Evolutionary conservation across 2,113 vertebrate genomes (phyloP).

Genomic region (Mus spicilegus): DNA sequence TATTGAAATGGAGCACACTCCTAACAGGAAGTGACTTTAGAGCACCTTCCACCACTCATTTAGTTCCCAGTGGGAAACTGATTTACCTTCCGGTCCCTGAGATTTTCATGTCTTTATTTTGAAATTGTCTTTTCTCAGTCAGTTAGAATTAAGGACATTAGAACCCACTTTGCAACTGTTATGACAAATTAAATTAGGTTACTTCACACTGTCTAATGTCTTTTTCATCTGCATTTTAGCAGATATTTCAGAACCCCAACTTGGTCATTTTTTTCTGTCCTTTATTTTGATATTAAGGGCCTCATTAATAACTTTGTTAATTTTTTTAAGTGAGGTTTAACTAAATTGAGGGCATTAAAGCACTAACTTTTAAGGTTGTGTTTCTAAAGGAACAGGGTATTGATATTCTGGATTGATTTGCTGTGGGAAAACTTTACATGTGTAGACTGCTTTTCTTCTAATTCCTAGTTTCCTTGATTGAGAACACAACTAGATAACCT

Average conservation of each 20-base stretch:
- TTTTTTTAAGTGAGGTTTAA: conserved; percentile 71
- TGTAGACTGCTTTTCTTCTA: conserved; percentile 36
- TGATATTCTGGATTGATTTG: conserved; percentile 74
- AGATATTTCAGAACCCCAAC: conserved; percentile 75
- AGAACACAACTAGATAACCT: conserved; percentile 66
- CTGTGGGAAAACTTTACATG: background rate
- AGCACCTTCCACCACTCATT: conserved; percentile 67
- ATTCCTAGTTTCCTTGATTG: conserved; percentile 42
- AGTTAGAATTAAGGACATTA: conserved; percentile 74
- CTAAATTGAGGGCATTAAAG: conserved; percentile 78
- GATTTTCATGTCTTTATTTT: conserved; percentile 72
- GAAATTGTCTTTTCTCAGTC: conserved; percentile 71
- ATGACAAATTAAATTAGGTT: conserved; percentile 83
- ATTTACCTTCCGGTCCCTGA: conserved; percentile 71
- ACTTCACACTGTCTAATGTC: conserved; percentile 57
- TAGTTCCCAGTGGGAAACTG: conserved; percentile 69
- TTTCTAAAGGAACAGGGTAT: conserved; percentile 78
- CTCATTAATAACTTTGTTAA: conserved; percentile 76
- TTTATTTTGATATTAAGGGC: conserved; percentile 64
- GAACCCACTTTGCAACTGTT: conserved; percentile 72
- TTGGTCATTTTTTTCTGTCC: conserved; percentile 59
- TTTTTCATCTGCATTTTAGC: conserved; percentile 76
- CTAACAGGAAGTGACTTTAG: conserved; percentile 59
- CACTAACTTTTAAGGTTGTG: conserved; percentile 60
- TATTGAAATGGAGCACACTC: conserved; percentile 72